Percentiles rank a stretch among this genome's conserved stretches.
Evolutionary conservation across 2,113 vertebrate genomes (phyloP).

Genomic region (Cygnus buccinator): DNA sequence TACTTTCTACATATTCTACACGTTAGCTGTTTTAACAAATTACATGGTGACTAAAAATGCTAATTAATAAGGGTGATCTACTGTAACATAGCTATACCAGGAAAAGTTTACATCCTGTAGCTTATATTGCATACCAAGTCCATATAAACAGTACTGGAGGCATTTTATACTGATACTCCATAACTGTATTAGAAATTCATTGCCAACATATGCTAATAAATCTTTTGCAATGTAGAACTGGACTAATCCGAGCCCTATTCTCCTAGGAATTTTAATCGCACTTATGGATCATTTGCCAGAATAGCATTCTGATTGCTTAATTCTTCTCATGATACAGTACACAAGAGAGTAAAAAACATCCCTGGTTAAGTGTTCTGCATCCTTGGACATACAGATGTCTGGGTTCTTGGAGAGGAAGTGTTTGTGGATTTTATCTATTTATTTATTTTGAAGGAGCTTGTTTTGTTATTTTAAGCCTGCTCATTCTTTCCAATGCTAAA

Average conservation of each 20-base stretch:
- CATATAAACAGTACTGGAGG: not conserved
- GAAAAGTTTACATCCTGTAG: not conserved
- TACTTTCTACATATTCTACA: not conserved
- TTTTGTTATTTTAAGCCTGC: not conserved
- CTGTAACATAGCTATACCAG: not conserved
- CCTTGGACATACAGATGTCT: not conserved
- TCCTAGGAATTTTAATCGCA: not conserved
- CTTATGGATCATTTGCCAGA: not conserved
- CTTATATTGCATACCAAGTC: not conserved
- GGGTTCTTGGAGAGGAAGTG: not conserved
- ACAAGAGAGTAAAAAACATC: not conserved
- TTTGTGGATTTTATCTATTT: not conserved
- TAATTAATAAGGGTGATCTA: not conserved
- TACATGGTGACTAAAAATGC: not conserved
- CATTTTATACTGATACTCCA: not conserved
- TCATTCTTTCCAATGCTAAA: not conserved
- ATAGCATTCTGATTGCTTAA: not conserved
- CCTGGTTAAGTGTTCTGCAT: not conserved
- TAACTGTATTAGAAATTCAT: not conserved
- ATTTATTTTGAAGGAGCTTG: not conserved
- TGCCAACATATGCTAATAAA: not conserved
- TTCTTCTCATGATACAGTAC: not conserved
- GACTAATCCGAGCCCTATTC: not conserved
- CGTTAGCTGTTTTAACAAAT: conserved; percentile 13
- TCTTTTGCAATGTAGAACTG: not conserved